Percentiles rank a stretch among this genome's conserved stretches.
phyloP scores from a whole-genome alignment of 2,888 invertebrate species.

The Osedax fenrisi region DNA sequence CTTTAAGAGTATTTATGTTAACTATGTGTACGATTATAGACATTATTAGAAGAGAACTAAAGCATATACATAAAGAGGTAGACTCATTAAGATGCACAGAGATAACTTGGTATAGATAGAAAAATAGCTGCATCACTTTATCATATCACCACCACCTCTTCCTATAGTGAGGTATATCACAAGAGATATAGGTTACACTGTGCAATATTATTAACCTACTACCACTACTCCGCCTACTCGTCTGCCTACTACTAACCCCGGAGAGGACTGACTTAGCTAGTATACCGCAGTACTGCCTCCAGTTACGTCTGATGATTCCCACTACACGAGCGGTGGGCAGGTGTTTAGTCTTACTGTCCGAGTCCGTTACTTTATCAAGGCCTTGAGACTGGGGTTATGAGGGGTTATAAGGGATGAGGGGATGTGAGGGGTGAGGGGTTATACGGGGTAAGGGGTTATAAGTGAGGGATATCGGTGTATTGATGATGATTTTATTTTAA shows the following conservation, averaged over 20 bases:
- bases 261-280: slow-evolving; percentile 64
- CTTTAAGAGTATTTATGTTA: too few relatives aligned
- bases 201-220: too few relatives aligned
- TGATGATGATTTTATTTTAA: not conserved
- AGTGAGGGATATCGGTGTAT: not conserved
- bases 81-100: too few relatives aligned
- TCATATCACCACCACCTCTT: too few relatives aligned
- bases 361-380: slow-evolving; percentile 40
- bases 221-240: too few relatives aligned
- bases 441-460: not conserved
- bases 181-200: too few relatives aligned
- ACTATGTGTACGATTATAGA: too few relatives aligned
- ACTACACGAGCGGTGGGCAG: slow-evolving; percentile 67
- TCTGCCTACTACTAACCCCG: slow-evolving; percentile 42
- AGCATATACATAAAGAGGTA: too few relatives aligned
- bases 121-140: too few relatives aligned
- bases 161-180: too few relatives aligned
- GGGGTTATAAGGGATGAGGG: not conserved
- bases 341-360: slow-evolving; percentile 43
- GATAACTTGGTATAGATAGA: too few relatives aligned
- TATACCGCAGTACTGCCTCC: slow-evolving; percentile 95
- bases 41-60: too few relatives aligned
- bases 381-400: slow-evolving; percentile 29
- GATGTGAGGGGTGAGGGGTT: not conserved
- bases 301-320: slow-evolving; percentile 87